Base-by-base conservation (phyloP, 1,140 invertebrate species). In the Heliothis virescens region DNA sequence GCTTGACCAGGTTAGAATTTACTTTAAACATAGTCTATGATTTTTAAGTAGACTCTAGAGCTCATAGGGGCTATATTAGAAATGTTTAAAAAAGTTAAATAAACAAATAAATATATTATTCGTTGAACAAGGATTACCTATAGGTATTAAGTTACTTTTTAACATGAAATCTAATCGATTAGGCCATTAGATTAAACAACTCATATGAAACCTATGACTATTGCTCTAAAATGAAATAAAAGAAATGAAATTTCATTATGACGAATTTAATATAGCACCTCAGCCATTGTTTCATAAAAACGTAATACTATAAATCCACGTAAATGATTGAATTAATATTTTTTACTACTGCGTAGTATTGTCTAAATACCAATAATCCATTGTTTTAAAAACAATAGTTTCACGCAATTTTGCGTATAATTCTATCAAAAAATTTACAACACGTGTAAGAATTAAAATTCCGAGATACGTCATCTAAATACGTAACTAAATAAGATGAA, bases 281-380 rank as follows among this genome's bases (percentile, higher is more conserved):
- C n/a, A n/a, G 16, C 26, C 41, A 48, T 65, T 65, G 16, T 65
- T 65, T 65, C n/a, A 47, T 47, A 21, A 57, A 57, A 21, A 41
- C 5, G 34, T 5, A 41, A 41, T 41, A 9, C 34, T 41, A 41
- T 41, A 41, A 10, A 57, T 18, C 21, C 18, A 18, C 55, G 55
- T 57, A 7, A 18, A 57, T 57, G n/a, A 57, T 41, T 41, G 34
- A 41, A n/a, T n/a, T n/a, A 7, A 41, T 41, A 41, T 41, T 41
- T 41, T 26, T 5, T 41, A 41, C 5, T 41, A 41, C 5, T 41
- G 34, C 34, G 34, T 41, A 41, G 9, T 41, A 41, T 5, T 9
- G 34, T 41, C 9, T 41, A 41, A 41, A 41, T 7, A 41, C 34
- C 34, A 41, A 41, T 41, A 41, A 41, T 9, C 5, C 9, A 41